Evolutionary conservation across 1,140 invertebrate genomes (phyloP), one percentile per base, ranked within the genome.

Genomic region (Drosophila santomea): DNA sequence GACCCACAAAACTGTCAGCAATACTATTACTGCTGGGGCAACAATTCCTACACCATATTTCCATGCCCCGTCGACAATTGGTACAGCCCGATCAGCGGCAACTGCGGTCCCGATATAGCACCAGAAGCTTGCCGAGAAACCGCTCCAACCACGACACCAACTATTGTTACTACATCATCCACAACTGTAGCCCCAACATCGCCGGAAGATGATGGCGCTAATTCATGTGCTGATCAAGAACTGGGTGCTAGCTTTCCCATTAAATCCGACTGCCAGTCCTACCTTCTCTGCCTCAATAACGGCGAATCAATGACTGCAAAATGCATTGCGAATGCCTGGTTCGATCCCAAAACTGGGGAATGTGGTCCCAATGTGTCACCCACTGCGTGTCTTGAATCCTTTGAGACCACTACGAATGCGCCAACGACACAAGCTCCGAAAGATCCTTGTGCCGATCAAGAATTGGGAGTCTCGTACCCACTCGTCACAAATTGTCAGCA

Each of bases 251-350:
- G 68, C 1, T 90, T 76, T 47, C 72, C 84, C 0, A 20, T 63
- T 14, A 11, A 35, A 20, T 45, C 54, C 0, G 47, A 90, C 48
- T 90, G 85, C 15, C 61, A 79, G 12, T 36, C 76, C 25, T 90
- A 90, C 41, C 67, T 76, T n/a, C 15, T 76, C 8, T 90, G 85
- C 48, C 61, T 78, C 17, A 75, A 75, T 5, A 58, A 61, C 48
- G 84, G 76, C n/a, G 32, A 62, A 17, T 84, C 60, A 7, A n/a
- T 48, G 0, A 47, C 55, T 1, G 64, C 69, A 3, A 62, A 62
- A 8, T 90, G 85, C 41, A 80, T 80, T 10, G 6, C 47, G 0
- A 81, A 81, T 55, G 50, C 85, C 3, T 89, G 78, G 74, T 90
- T 79, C 25, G 64, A 90, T 60, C 85, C 85, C 10, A 50, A 47